These are phyloP conservation scores for Strigops habroptila DNA, from an alignment of 2,113 vertebrate species.

Conservation along the genomic window DNA sequence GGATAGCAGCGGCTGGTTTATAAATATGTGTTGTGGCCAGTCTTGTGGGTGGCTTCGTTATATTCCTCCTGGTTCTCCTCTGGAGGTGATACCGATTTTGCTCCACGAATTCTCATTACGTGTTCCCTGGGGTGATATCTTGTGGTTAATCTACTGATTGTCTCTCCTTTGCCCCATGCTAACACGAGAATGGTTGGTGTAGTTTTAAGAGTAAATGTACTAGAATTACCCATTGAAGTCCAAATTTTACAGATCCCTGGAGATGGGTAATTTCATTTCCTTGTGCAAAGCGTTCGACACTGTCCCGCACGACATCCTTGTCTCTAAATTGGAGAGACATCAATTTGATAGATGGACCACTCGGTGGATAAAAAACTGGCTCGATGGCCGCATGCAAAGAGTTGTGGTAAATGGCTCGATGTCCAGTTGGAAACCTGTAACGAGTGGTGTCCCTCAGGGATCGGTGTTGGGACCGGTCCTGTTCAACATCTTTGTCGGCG, in stretches of 20 bases:
- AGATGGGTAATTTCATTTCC: not conserved
- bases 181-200: fast-evolving
- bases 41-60: fast-evolving
- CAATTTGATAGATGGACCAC: too few relatives aligned
- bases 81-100: fast-evolving
- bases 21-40: fast-evolving
- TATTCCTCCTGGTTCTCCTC: fast-evolving
- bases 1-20: fast-evolving
- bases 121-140: too few relatives aligned
- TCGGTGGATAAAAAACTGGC: too few relatives aligned
- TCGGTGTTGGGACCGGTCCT: too few relatives aligned
- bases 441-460: too few relatives aligned
- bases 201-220: not conserved
- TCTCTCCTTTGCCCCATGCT: not conserved
- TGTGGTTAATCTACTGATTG: not conserved
- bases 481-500: too few relatives aligned
- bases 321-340: too few relatives aligned
- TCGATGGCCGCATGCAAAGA: too few relatives aligned
- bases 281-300: too few relatives aligned
- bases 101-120: fast-evolving
- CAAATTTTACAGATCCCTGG: not conserved
- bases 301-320: too few relatives aligned
- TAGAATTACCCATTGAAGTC: fast-evolving
- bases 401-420: too few relatives aligned
- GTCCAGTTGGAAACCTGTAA: too few relatives aligned